Conservation (phyloP, 2,797 vertebrate genomes). For the Ibycter americanus region DNA sequence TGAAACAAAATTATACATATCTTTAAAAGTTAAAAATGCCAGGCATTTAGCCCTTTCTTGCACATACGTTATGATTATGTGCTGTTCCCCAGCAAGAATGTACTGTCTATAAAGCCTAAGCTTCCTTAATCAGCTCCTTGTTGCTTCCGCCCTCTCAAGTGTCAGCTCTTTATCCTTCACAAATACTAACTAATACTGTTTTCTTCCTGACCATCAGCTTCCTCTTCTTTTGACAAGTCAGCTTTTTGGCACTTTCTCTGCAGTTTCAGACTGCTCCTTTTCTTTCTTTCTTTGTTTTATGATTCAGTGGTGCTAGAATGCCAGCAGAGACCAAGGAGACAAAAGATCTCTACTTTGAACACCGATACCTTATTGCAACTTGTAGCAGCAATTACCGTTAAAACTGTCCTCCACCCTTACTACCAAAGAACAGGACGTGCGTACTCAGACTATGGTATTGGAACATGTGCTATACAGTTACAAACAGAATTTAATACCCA, state of each 20-base stretch:
- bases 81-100: background rate
- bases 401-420: background rate
- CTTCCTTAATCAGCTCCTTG: background rate
- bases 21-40: background rate
- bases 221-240: background rate
- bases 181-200: background rate
- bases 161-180: background rate
- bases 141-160: background rate
- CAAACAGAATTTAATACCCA: background rate
- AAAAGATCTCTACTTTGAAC: background rate
- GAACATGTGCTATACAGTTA: background rate
- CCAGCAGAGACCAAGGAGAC: background rate
- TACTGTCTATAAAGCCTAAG: background rate
- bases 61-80: background rate
- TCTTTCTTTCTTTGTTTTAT: background rate
- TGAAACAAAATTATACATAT: background rate
- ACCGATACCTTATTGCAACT: background rate
- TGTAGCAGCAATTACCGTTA: background rate
- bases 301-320: background rate
- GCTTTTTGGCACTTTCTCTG: background rate
- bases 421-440: background rate
- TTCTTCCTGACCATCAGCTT: background rate
- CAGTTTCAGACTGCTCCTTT: constrained; percentile 12
- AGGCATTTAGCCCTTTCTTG: background rate
- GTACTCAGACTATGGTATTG: background rate